These are phyloP conservation scores for Pampusana beccarii DNA, from an alignment of 2,113 vertebrate genomes.

Conservation along the genomic window DNA sequence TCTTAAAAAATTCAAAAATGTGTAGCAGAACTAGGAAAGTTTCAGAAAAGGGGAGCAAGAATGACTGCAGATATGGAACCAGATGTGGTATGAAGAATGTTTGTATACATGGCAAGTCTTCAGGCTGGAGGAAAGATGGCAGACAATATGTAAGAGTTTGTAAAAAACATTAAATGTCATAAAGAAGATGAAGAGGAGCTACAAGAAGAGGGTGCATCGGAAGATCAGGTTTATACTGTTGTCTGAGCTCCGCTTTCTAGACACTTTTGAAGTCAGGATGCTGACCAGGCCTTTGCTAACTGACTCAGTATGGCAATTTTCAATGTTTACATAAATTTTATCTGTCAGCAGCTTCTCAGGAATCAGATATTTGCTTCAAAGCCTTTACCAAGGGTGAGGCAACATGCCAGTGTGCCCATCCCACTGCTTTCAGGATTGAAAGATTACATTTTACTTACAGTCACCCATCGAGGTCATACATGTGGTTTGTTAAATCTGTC, in stretches of 20 bases:
- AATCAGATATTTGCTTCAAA: not conserved
- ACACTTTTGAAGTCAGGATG: not conserved
- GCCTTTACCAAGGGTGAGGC: not conserved
- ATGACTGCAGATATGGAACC: not conserved
- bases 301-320: not conserved
- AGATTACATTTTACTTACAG: not conserved
- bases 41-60: not conserved
- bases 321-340: not conserved
- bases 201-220: not conserved
- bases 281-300: not conserved
- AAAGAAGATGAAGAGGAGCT: not conserved
- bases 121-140: not conserved
- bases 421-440: not conserved
- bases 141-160: not conserved
- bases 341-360: not conserved
- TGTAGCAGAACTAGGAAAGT: not conserved
- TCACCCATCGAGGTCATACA: not conserved
- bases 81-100: not conserved
- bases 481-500: not conserved
- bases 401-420: not conserved
- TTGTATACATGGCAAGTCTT: not conserved
- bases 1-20: not conserved
- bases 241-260: not conserved
- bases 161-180: not conserved
- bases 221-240: not conserved